These are phyloP conservation scores for Nibea coibor DNA, from an alignment of 2,113 vertebrate genomes.

Conservation along the genomic window DNA sequence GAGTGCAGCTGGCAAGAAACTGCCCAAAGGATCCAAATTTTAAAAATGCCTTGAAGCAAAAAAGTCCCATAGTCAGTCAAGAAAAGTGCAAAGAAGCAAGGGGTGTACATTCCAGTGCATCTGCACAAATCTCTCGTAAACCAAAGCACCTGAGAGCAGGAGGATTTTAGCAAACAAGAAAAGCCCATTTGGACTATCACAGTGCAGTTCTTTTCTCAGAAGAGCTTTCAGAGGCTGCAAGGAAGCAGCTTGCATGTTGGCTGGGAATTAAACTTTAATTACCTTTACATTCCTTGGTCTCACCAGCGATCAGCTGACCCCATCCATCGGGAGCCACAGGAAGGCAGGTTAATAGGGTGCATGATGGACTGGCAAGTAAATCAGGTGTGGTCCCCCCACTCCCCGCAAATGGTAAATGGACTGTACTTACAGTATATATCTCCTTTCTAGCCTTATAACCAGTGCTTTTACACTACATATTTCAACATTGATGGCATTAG, in stretches of 20 bases:
- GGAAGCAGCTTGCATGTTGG: slow-evolving; percentile 62
- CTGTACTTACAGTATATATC: no score
- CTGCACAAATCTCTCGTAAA: slow-evolving; percentile 33
- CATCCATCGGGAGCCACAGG: slow-evolving; percentile 39
- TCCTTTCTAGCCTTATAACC: no score
- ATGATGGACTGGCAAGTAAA: slow-evolving; percentile 60
- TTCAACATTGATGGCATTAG: no score
- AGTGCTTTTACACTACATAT: no score
- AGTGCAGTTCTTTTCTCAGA: slow-evolving; percentile 23
- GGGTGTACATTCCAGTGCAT: background rate
- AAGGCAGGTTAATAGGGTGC: slow-evolving; percentile 71
- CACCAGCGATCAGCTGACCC: slow-evolving; percentile 6
- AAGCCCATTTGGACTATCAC: slow-evolving; percentile 67
- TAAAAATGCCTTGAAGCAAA: slow-evolving; percentile 39
- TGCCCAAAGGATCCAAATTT: slow-evolving; percentile 14
- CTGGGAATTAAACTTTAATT: slow-evolving; percentile 78
- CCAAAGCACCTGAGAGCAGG: slow-evolving; percentile 33
- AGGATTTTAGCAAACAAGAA: slow-evolving; percentile 59
- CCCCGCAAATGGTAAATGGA: no score
- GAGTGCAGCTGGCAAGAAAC: slow-evolving; percentile 3
- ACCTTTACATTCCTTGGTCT: slow-evolving; percentile 48
- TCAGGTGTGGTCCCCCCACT: slow-evolving; percentile 5
- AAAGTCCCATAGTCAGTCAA: background rate
- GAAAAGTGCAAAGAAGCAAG: slow-evolving; percentile 19
- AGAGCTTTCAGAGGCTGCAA: slow-evolving; percentile 49